A percentile compares a stretch with the other conserved stretches of the same genome.
phyloP scores from a whole-genome alignment of 2,113 vertebrate genomes.

The Chitala chitala region DNA sequence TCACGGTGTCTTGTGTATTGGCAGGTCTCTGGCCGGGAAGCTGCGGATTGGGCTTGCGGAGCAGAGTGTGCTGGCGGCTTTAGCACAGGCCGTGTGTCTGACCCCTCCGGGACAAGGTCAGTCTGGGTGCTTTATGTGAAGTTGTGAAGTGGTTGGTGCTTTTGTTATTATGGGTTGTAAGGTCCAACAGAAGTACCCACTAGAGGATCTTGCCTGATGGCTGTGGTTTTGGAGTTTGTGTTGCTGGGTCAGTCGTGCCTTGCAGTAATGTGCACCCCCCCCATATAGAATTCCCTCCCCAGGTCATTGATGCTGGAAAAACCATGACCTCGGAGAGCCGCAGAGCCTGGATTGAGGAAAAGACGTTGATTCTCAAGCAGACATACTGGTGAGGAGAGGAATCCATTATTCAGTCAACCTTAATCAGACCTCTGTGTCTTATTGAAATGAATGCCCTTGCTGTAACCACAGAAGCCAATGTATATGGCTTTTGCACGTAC shows the following conservation, averaged over 20 bases:
- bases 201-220: too few relatives aligned
- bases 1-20: neutral
- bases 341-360: constrained; percentile 77
- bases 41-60: constrained; percentile 83
- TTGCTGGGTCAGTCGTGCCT: too few relatives aligned
- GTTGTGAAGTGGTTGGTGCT: too few relatives aligned
- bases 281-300: constrained; percentile 62
- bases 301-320: constrained; percentile 73
- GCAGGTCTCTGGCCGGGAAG: constrained; percentile 80
- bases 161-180: too few relatives aligned
- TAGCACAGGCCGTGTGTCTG: constrained; percentile 76
- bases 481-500: neutral
- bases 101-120: constrained; percentile 79
- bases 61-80: constrained; percentile 74
- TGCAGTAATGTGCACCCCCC: neutral
- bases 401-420: too few relatives aligned
- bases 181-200: too few relatives aligned
- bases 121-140: neutral
- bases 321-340: constrained; percentile 69
- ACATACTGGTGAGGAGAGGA: constrained; percentile 73
- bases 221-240: neutral
- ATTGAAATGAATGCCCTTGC: too few relatives aligned
- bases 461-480: too few relatives aligned
- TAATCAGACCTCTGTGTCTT: too few relatives aligned
- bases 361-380: constrained; percentile 77